Conservation (phyloP, 2,888 invertebrate species). For the Lasioglossum morio region DNA sequence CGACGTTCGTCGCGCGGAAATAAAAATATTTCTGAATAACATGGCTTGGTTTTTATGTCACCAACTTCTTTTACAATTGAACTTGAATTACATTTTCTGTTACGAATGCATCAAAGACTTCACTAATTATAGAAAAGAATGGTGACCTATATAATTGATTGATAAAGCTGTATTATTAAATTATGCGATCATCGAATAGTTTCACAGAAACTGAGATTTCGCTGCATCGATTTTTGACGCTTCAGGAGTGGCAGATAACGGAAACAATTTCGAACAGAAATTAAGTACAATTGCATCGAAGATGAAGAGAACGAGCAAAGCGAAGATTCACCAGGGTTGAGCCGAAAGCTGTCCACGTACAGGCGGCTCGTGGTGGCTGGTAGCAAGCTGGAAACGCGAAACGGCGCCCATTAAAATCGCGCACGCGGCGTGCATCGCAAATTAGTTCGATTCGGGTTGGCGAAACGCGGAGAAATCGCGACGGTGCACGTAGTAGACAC, state of each 20-base stretch:
- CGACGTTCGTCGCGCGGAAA: background rate
- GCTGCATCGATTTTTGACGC: no score
- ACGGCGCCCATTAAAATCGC: conserved; percentile 29
- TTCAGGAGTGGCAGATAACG: background rate
- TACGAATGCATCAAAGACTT: no score
- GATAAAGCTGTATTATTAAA: no score
- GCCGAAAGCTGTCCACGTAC: background rate
- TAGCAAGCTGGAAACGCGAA: background rate
- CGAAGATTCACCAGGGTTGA: background rate
- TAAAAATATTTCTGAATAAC: background rate
- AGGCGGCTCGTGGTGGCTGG: background rate
- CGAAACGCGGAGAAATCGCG: conserved; percentile 9
- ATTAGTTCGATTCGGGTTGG: conserved; percentile 25
- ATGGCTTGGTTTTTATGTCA: no score
- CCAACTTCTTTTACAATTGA: no score
- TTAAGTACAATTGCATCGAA: background rate
- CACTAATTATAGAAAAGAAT: no score
- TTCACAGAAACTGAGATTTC: no score
- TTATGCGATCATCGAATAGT: no score
- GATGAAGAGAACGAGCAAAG: background rate
- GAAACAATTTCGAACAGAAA: background rate
- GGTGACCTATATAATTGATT: no score
- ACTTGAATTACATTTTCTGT: no score
- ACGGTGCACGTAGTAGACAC: conserved; percentile 22
- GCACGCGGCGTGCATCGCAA: conserved; percentile 11